Evolutionary conservation across 1,140 invertebrate species (phyloP).

Genomic region (Thrips palmi): DNA sequence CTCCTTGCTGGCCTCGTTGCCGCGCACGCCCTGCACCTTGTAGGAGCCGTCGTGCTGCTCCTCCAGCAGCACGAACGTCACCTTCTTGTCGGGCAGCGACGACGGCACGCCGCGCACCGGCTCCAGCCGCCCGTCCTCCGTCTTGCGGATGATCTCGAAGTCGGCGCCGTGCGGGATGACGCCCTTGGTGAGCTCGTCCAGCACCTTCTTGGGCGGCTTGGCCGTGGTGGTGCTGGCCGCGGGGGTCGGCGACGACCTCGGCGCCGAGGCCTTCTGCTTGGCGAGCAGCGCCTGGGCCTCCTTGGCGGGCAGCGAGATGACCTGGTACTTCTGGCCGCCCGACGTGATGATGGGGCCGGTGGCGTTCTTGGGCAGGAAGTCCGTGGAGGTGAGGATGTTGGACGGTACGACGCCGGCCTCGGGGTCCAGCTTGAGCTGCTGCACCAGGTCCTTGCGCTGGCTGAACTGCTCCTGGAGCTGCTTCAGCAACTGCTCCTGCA

Average conservation of each 20-base stretch:
- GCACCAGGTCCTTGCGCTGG: slow-evolving; percentile 25
- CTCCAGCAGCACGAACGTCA: slow-evolving; percentile 67
- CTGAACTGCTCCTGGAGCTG: slow-evolving; percentile 25
- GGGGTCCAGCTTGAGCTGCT: slow-evolving; percentile 17
- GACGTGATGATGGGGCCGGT: slow-evolving; percentile 19
- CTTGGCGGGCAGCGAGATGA: neutral
- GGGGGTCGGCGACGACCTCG: slow-evolving; percentile 18
- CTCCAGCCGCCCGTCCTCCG: slow-evolving; percentile 47
- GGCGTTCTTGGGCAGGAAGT: slow-evolving; percentile 13
- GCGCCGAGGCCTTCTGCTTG: neutral
- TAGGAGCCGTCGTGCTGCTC: slow-evolving; percentile 65
- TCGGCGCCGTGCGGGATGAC: slow-evolving; percentile 54
- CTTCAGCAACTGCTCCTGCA: slow-evolving; percentile 23
- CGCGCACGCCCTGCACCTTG: slow-evolving; percentile 60
- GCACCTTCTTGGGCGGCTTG: slow-evolving; percentile 31
- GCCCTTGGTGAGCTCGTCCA: slow-evolving; percentile 58
- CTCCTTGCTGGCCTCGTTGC: slow-evolving; percentile 49
- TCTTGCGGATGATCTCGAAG: slow-evolving; percentile 55
- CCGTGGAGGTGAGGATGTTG: neutral
- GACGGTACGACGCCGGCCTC: neutral
- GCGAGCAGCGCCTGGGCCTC: neutral
- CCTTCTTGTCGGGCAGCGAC: slow-evolving; percentile 52
- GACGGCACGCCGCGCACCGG: slow-evolving; percentile 40
- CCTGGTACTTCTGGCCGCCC: neutral
- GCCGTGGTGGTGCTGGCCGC: slow-evolving; percentile 21